Evolutionary conservation across 30 jellyfish, hydroid and myxozoan genomes (phyloP).

Genomic region (Pseudorhiza aurosa): DNA sequence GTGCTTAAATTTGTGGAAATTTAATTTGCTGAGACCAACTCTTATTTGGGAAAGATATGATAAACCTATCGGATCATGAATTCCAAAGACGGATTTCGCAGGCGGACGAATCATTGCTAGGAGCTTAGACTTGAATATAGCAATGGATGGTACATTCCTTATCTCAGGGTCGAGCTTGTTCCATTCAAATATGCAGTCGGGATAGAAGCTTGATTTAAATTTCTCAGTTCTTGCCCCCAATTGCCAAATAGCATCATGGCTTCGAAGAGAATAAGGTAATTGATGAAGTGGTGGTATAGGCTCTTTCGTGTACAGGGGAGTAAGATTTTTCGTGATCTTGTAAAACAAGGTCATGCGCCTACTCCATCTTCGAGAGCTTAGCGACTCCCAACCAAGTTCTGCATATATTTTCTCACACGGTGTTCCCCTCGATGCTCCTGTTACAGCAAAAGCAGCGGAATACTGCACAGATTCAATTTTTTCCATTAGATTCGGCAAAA

Average conservation of each 20-base stretch:
- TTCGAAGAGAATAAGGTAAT: neutral
- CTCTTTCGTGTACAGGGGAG: neutral
- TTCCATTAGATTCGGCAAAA: too few species aligned
- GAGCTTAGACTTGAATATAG: neutral
- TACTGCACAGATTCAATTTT: too few species aligned
- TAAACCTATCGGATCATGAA: neutral
- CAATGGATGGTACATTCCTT: slow-evolving; percentile 19
- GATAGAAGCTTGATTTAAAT: slow-evolving; percentile 23
- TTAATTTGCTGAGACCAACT: neutral
- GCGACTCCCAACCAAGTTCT: neutral
- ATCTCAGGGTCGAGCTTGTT: neutral
- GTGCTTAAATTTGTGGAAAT: neutral
- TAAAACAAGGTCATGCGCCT: neutral
- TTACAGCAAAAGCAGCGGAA: too few species aligned
- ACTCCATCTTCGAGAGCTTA: neutral
- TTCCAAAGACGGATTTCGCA: slow-evolving; percentile 3
- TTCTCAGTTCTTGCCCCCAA: neutral
- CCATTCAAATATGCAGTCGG: slow-evolving; percentile 35
- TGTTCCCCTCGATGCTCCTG: too few species aligned
- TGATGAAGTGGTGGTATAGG: neutral
- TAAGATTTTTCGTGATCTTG: neutral
- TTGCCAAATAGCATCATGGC: neutral
- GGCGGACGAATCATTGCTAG: neutral
- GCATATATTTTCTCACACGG: too few species aligned
- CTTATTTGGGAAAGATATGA: neutral